Evolutionary conservation across 2,888 invertebrate genomes (phyloP).

Genomic region (Mythimna lalbum): DNA sequence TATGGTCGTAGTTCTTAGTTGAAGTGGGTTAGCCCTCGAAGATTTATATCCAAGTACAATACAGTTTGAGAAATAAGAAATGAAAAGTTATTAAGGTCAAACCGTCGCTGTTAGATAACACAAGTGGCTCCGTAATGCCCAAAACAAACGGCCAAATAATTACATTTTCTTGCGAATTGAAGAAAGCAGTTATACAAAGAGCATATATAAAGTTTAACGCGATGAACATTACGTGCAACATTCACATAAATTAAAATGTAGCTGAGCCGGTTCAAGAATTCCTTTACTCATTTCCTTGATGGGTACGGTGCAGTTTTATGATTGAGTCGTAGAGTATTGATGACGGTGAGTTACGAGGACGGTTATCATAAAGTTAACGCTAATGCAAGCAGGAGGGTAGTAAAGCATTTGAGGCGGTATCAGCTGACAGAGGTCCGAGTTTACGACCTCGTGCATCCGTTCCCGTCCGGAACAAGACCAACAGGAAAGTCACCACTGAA

Average conservation of each 20-base stretch:
- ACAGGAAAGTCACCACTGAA: conserved; percentile 54
- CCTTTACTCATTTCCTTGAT: conserved; percentile 64
- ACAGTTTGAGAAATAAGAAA: conserved; percentile 24
- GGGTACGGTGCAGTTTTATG: conserved; percentile 57
- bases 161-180: conserved; percentile 67
- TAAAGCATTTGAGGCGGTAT: conserved; percentile 69
- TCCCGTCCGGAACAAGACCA: conserved; percentile 43
- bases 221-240: conserved; percentile 51
- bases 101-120: conserved; percentile 25
- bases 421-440: conserved; percentile 64
- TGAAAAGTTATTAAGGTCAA: conserved; percentile 42
- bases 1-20: conserved; percentile 34
- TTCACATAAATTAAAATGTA: conserved; percentile 66
- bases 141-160: conserved; percentile 62
- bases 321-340: conserved; percentile 62
- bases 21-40: conserved; percentile 17
- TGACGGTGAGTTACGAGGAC: conserved; percentile 63
- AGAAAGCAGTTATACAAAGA: conserved; percentile 49
- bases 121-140: conserved; percentile 58
- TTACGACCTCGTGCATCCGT: conserved; percentile 60
- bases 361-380: conserved; percentile 73
- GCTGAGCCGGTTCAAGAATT: conserved; percentile 52
- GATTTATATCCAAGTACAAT: conserved; percentile 15
- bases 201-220: conserved; percentile 67
- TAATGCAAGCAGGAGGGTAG: conserved; percentile 63